These are phyloP conservation scores for Benitochromis conjunctus DNA, from an alignment of 2,113 vertebrate species.

Conservation along the genomic window DNA sequence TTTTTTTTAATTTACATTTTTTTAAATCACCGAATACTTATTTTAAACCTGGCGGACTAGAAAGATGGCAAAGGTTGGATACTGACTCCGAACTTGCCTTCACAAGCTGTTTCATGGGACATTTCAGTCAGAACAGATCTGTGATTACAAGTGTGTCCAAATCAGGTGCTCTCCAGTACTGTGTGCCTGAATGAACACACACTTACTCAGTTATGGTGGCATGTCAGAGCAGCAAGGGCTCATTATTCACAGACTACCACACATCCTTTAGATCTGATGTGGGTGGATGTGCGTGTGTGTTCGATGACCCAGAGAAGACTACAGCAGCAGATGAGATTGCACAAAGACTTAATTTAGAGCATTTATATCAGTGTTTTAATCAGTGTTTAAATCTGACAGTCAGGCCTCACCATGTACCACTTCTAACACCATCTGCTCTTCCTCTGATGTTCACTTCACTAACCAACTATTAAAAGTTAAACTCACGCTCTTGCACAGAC, in stretches of 20 bases:
- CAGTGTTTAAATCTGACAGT: slow-evolving; percentile 40
- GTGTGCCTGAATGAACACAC: slow-evolving; percentile 4
- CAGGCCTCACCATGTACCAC: background rate
- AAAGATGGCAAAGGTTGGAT: background rate
- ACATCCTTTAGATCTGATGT: slow-evolving; percentile 32
- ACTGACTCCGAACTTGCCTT: background rate
- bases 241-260: slow-evolving; percentile 47
- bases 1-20: background rate
- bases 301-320: background rate
- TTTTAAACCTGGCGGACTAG: background rate
- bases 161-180: slow-evolving; percentile 32
- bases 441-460: slow-evolving; percentile 1
- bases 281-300: background rate
- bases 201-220: background rate
- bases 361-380: background rate
- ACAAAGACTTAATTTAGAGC: background rate
- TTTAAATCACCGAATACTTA: background rate
- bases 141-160: background rate
- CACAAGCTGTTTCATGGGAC: background rate
- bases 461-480: background rate
- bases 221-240: slow-evolving; percentile 22
- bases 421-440: background rate
- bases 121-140: background rate
- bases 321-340: background rate
- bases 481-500: background rate